phyloP scores from a whole-genome alignment of 1,140 invertebrate species.

The Ylistrum balloti region DNA sequence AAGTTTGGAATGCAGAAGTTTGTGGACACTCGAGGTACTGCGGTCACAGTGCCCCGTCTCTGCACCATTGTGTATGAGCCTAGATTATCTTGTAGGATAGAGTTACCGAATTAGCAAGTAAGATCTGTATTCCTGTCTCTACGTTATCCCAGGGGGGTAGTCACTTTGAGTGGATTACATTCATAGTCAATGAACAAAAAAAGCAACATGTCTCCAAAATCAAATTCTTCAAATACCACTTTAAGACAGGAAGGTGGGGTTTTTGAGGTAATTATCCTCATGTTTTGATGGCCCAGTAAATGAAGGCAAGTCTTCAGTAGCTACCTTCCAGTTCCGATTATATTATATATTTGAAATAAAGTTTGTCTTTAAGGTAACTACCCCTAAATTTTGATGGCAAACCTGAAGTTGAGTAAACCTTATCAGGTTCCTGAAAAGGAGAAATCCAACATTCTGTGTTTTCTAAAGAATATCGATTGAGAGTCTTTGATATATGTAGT shows the following conservation, averaged over 20 bases:
- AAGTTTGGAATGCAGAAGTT: neutral
- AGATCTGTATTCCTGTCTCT: neutral
- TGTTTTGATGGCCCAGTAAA: too few species aligned
- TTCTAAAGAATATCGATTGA: too few species aligned
- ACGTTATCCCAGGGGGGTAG: neutral
- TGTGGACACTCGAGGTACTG: neutral
- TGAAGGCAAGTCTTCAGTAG: too few species aligned
- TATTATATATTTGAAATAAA: too few species aligned
- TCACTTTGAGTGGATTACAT: neutral
- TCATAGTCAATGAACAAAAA: slow-evolving; percentile 11
- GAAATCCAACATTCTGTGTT: too few species aligned
- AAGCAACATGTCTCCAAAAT: slow-evolving; percentile 38
- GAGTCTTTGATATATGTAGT: too few species aligned
- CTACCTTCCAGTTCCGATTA: too few species aligned
- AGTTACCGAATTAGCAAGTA: neutral
- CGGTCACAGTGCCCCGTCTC: neutral
- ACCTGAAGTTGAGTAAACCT: too few species aligned
- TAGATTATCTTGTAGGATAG: neutral
- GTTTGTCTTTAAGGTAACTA: too few species aligned
- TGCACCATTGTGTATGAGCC: slow-evolving; percentile 10
- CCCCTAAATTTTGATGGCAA: too few species aligned
- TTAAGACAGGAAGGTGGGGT: neutral
- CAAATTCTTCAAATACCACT: neutral
- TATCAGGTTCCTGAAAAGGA: too few species aligned
- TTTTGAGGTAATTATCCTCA: too few species aligned